Evolutionary conservation across 2,797 vertebrate genomes (phyloP).

Genomic region (Balearica regulorum): DNA sequence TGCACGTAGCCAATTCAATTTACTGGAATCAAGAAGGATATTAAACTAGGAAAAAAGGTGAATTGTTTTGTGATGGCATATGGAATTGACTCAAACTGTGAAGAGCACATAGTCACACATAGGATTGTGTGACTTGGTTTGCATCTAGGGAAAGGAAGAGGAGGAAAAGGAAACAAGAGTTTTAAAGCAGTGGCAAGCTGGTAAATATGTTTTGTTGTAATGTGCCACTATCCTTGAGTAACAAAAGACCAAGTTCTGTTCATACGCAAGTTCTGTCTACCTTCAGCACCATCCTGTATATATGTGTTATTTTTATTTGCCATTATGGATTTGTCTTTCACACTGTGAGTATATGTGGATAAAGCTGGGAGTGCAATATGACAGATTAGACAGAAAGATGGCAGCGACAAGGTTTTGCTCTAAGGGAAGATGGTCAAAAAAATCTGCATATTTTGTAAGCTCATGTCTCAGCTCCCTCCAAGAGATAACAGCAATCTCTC

Average conservation of each 20-base stretch:
- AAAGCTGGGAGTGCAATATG: neutral
- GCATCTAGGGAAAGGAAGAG: neutral
- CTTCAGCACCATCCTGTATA: neutral
- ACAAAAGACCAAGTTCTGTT: neutral
- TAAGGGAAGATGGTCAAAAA: neutral
- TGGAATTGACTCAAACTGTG: neutral
- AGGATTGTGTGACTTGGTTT: neutral
- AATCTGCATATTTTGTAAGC: neutral
- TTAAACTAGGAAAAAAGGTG: neutral
- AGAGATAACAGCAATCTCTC: neutral
- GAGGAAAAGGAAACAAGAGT: neutral
- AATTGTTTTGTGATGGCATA: neutral
- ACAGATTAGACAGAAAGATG: neutral
- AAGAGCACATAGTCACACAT: no score
- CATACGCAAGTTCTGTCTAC: neutral
- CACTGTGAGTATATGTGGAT: neutral
- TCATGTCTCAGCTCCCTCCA: neutral
- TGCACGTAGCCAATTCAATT: neutral
- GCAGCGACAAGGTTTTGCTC: neutral
- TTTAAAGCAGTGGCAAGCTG: neutral
- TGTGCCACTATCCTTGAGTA: neutral
- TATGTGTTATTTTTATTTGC: neutral
- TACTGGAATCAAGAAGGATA: neutral
- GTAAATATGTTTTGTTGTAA: neutral
- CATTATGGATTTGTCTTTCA: neutral